Percentiles rank a stretch among this genome's conserved stretches.
Evolutionary conservation across 2,888 invertebrate species (phyloP).

Genomic region (Malacosoma neustria): DNA sequence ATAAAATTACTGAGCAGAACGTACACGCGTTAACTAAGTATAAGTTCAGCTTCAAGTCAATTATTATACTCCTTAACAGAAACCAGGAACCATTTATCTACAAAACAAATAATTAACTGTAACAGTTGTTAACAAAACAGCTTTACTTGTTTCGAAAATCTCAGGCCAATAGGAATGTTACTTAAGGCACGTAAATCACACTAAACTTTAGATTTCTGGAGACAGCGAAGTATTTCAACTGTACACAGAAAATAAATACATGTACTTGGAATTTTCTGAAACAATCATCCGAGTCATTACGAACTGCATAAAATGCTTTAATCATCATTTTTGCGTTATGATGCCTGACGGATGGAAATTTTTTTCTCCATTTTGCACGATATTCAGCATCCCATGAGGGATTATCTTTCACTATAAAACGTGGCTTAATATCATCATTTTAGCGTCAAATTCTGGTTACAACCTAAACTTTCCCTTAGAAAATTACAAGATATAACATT

Average conservation of each 20-base stretch:
- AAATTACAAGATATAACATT: no score
- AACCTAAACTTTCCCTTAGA: no score
- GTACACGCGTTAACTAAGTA: neutral
- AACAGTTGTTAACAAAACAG: constrained; percentile 1
- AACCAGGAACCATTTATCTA: neutral
- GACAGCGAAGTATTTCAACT: constrained; percentile 1
- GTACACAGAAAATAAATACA: neutral
- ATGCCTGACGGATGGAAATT: no score
- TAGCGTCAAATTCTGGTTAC: no score
- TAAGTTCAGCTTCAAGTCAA: neutral
- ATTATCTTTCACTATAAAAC: no score
- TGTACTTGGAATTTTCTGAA: no score
- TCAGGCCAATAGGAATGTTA: neutral
- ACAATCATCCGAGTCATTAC: no score
- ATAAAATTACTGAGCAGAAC: neutral
- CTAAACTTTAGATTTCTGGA: constrained; percentile 9
- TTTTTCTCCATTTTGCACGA: no score
- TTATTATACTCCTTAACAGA: neutral
- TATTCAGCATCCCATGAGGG: no score
- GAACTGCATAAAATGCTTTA: no score
- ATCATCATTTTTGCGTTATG: no score
- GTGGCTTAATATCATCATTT: no score
- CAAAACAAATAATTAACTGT: neutral
- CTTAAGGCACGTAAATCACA: constrained; percentile 11
- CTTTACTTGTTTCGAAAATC: constrained; percentile 2